Base-by-base conservation (phyloP, 2,888 invertebrate genomes). In the Agrochola litura region DNA sequence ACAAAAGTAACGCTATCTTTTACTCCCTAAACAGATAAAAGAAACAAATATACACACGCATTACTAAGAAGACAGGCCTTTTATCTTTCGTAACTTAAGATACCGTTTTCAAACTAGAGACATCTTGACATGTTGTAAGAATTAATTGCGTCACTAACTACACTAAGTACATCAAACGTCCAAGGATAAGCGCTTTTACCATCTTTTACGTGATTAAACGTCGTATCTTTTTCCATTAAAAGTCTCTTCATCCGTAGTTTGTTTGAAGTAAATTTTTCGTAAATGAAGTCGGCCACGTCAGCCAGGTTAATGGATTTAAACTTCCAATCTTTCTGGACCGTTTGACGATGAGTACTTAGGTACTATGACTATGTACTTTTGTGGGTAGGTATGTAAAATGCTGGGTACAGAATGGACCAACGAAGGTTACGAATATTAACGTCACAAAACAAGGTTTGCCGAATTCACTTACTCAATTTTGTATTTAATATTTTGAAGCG, bases 191-290 rank as follows among this genome's bases (percentile, higher is more conserved):
- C 43, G 63, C 12, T 69, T 87, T 73, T 9, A 19, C 49, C 19
- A 66, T 79, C 37, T 79, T 67, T 76, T 73, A 67, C 58, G 63
- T 49, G 74, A 77, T 75, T 79, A 87, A 89, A 89, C 49, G 67
- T 71, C 78, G 81, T 81, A 79, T 87, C 85, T 89, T 89, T 88
- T 87, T 89, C 79, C 86, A 85, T 89, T 89, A 88, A 87, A 90
- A 86, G 89, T 83, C 80, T 87, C 78, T 84, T 84, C 82, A 85
- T 84, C 71, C 83, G 83, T 90, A 91, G 90, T 91, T 90, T 88
- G 87, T 83, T 88, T 89, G 87, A 90, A 91, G 91, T 19, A 89
- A 0, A 92, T 92, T 92, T 91, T 85, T 88, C 77, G 90, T 89
- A 91, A 93, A 92, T 91, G 90, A 89, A 89, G 84, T 86, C 79